These are phyloP conservation scores for Progne subis DNA, from an alignment of 2,113 vertebrate species.

Conservation along the genomic window DNA sequence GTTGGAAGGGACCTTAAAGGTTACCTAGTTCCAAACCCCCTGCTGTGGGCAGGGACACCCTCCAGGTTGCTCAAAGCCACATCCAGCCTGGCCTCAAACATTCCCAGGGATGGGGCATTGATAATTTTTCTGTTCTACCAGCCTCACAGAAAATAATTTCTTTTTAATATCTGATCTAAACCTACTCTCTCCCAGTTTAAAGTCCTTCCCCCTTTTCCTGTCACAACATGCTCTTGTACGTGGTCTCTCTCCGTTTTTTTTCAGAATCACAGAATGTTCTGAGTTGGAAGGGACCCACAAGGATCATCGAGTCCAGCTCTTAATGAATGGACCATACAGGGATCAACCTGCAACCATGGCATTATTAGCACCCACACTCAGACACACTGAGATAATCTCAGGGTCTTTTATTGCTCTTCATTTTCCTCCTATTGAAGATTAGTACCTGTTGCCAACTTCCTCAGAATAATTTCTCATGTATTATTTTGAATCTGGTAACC, in stretches of 20 bases:
- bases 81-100: neutral
- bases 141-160: neutral
- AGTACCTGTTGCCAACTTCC: neutral
- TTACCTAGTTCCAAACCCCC: neutral
- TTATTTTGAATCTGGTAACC: neutral
- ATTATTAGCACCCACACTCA: neutral
- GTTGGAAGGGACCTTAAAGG: neutral
- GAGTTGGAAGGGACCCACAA: neutral
- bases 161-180: neutral
- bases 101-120: neutral
- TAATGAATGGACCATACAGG: neutral
- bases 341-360: neutral
- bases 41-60: neutral
- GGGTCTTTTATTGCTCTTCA: neutral
- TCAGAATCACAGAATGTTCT: neutral
- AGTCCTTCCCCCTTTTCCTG: neutral
- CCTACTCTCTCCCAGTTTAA: neutral
- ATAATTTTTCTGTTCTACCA: neutral
- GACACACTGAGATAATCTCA: neutral
- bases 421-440: neutral
- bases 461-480: neutral
- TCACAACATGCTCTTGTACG: too few relatives aligned
- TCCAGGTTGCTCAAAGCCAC: neutral
- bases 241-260: neutral
- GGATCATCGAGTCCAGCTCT: neutral